Percentiles rank a stretch among this genome's conserved stretches.
phyloP scores from a whole-genome alignment of 2,797 vertebrate genomes.

The Delichon dasypus region DNA sequence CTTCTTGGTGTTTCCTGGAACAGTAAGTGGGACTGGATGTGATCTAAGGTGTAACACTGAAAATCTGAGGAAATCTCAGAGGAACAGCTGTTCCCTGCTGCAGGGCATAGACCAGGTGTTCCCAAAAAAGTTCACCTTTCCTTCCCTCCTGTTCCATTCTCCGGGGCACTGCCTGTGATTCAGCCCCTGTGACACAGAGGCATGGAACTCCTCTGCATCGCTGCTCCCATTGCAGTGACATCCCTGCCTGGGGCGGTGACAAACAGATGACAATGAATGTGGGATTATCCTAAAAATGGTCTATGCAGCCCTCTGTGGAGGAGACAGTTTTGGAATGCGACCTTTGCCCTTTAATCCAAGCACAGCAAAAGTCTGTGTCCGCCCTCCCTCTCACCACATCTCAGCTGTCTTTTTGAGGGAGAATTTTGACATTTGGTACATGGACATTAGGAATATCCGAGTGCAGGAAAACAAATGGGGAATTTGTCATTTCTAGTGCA shows the following conservation, averaged over 20 bases:
- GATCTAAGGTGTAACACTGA: not conserved
- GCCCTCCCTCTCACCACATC: not conserved
- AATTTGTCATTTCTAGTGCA: not conserved
- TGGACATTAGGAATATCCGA: not conserved
- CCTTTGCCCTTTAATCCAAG: constrained; percentile 29
- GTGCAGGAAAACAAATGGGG: not conserved
- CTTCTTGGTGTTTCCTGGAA: not conserved
- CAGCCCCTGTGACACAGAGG: not conserved
- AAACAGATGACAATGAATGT: not conserved
- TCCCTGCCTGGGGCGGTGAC: not conserved
- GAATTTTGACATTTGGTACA: not conserved
- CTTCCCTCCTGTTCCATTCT: accelerated
- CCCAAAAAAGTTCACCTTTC: not conserved
- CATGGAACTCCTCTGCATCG: not conserved
- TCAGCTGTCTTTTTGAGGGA: constrained; percentile 7
- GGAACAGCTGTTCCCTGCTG: not conserved
- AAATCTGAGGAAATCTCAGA: not conserved
- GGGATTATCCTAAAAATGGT: not conserved
- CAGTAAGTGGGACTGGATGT: not conserved
- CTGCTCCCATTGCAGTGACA: not conserved
- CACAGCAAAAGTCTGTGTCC: not conserved
- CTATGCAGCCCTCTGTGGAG: not conserved
- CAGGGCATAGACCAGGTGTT: not conserved
- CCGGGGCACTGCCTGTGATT: not conserved
- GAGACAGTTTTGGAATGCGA: not conserved